These are phyloP conservation scores for Uloborus plumipes DNA, from an alignment of 2,888 invertebrate species.

Conservation along the genomic window DNA sequence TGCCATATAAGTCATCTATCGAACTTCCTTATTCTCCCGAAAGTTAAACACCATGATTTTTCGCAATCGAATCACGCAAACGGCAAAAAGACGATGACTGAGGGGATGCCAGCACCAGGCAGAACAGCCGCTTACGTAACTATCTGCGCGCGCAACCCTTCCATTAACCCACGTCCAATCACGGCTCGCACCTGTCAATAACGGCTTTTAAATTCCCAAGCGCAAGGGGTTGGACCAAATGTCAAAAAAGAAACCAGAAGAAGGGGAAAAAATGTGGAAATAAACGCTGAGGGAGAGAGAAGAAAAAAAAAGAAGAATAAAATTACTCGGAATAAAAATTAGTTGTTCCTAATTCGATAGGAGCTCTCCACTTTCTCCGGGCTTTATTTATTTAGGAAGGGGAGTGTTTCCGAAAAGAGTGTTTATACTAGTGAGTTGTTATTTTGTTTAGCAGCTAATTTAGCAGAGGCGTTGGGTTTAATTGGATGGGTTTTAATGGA, in stretches of 20 bases:
- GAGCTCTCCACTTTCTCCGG: conserved; percentile 24
- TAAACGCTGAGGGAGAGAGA: neutral
- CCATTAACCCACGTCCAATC: conserved; percentile 49
- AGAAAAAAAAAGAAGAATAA: conserved; percentile 46
- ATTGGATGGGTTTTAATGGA: conserved; percentile 59
- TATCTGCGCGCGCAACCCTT: conserved; percentile 46
- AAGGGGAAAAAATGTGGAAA: conserved; percentile 8
- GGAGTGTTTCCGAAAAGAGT: neutral
- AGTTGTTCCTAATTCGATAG: conserved; percentile 52
- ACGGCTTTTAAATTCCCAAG: conserved; percentile 64
- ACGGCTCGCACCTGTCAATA: conserved; percentile 56
- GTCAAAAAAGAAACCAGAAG: conserved; percentile 47
- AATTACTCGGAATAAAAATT: conserved; percentile 61
- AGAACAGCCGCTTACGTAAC: conserved; percentile 31
- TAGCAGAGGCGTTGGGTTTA: conserved; percentile 52
- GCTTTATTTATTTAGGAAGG: conserved; percentile 46
- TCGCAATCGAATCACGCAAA: too few relatives aligned
- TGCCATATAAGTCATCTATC: too few relatives aligned
- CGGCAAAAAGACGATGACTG: too few relatives aligned
- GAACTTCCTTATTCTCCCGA: too few relatives aligned
- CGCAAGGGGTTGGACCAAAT: conserved; percentile 45
- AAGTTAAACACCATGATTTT: too few relatives aligned
- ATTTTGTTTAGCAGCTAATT: conserved; percentile 58
- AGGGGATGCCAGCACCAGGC: neutral
- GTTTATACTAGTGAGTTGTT: conserved; percentile 24